Base-by-base conservation (phyloP, 2,113 vertebrate species). In the Menura novaehollandiae region DNA sequence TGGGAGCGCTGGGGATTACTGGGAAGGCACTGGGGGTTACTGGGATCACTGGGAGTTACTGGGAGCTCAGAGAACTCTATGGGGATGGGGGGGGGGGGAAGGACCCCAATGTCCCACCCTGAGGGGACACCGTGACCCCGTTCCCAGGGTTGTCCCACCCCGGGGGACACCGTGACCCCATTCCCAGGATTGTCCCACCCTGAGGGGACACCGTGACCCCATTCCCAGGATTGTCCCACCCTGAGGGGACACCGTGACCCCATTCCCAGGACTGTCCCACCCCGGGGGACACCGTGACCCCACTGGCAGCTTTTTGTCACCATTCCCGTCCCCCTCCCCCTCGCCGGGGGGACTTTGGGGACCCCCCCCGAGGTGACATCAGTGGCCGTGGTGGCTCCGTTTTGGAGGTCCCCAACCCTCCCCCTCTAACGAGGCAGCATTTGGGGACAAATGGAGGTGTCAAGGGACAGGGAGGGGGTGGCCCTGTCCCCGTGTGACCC, bases 401-500 rank as follows among this genome's bases (percentile, higher is more conserved):
- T 44, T 13, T 32, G 51, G 27, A 30, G 13, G n/a, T 39, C 16
- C 28, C 27, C 37, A 80, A 20, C 28, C 18, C 20, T 19, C 13
- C 39, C 39, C 15, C 33, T 3, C 7, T 7, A 10, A 37, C 4
- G 18, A 49, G 24, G 5, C 30, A 3, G n/a, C 16, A 2, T 16
- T 8, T 43, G 21, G 83, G 17, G 71, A 33, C 51, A 30, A 4
- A 17, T 0, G 22, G 41, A 9, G 59, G 63, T 35, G 64, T 11
- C 44, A 15, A 4, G 15, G 66, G 15, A 10, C 20, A 0, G 3
- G 0, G 2, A 1, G 7, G 71, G 16, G 58, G 46, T 56, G 62
- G 69, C 51, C 15, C 1, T 15, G 32, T 23, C 7, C 13, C 2
- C 20, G 27, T 53, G 16, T 30, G 18, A 18, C 19, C 51, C 37